Evolutionary conservation across 1,140 invertebrate species (phyloP).

Genomic region (Hypsibius dujardini): DNA sequence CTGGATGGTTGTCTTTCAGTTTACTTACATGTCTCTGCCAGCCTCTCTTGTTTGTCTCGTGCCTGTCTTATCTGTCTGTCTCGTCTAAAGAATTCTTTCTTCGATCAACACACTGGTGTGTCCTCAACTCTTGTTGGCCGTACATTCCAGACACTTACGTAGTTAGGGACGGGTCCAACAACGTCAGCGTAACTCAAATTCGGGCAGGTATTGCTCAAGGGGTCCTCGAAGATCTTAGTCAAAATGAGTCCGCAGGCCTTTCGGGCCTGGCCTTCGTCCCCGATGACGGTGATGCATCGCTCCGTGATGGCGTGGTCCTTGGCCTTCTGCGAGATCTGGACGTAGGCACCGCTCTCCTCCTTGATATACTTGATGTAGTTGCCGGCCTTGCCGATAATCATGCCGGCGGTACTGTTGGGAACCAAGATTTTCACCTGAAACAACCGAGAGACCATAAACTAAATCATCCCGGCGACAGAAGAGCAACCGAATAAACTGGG

Average conservation of each 20-base stretch:
- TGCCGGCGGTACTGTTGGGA: slow-evolving; percentile 92
- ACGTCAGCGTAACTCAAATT: slow-evolving; percentile 91
- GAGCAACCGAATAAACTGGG: no score
- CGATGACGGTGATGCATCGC: slow-evolving; percentile 88
- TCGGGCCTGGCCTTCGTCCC: slow-evolving; percentile 78
- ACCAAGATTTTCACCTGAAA: slow-evolving; percentile 81
- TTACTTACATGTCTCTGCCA: no score
- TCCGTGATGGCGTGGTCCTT: slow-evolving; percentile 88
- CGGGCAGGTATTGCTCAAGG: slow-evolving; percentile 78
- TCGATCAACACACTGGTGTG: no score
- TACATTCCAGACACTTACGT: no score
- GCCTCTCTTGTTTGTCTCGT: no score
- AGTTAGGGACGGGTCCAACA: slow-evolving; percentile 80
- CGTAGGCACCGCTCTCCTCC: slow-evolving; percentile 87
- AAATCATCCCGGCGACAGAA: no score
- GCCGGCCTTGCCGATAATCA: slow-evolving; percentile 96
- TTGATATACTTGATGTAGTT: slow-evolving; percentile 96
- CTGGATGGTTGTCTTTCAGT: no score
- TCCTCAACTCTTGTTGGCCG: no score
- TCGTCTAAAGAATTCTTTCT: no score
- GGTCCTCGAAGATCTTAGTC: slow-evolving; percentile 91
- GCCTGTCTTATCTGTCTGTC: no score
- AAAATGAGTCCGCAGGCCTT: slow-evolving; percentile 82
- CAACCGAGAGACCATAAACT: slow-evolving; percentile 25
- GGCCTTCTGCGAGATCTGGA: slow-evolving; percentile 95